Evolutionary conservation across 2,888 invertebrate genomes (phyloP), one percentile per base, ranked within the genome.

Genomic region (Caenorhabditis sp.): DNA sequence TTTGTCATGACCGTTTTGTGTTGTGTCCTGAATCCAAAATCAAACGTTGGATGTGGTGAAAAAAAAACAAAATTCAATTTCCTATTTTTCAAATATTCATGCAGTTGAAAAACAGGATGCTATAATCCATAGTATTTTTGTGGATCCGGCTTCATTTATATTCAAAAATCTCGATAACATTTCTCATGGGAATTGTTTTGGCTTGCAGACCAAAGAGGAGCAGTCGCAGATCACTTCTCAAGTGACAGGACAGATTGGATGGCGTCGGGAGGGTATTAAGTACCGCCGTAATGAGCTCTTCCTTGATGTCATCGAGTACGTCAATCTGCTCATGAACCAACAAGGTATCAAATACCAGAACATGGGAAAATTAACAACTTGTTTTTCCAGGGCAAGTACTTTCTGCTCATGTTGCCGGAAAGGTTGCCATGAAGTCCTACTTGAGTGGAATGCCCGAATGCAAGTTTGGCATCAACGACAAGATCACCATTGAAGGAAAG

Each of bases 381-480:
- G 5, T 32, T 32, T 35, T 89, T 92, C 26, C 92, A 95, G 96
- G 97, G 70, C 98, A 99, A 94, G 98, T 99, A 32, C 93, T 99
- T 72, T 98, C 98, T 18, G 98, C 99, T 58, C 99, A 99, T 92
- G 99, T 99, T 47, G 99, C 99, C 28, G 99, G 99, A 68, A 97
- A 98, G 93, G 97, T 99, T 69, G 97, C 98, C 44, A 99, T 99
- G 99, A 99, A 99, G 93, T 97, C 98, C 0, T 99, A 98, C 92
- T 94, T 99, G 80, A 98, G 98, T 26, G 99, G 99, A 37, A 99
- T 99, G 99, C 99, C 99, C 0, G 99, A 99, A 93, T 99, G 99
- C 94, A 99, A 99, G 94, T 99, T 94, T 92, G 99, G 99, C 18
- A 98, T 99, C 91, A 99, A 99, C 92, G 99, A 99, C 93, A 99